A percentile compares a stretch with the other conserved stretches of the same genome.
phyloP scores from a whole-genome alignment of 2,113 vertebrate species.

The Carassius gibelio region DNA sequence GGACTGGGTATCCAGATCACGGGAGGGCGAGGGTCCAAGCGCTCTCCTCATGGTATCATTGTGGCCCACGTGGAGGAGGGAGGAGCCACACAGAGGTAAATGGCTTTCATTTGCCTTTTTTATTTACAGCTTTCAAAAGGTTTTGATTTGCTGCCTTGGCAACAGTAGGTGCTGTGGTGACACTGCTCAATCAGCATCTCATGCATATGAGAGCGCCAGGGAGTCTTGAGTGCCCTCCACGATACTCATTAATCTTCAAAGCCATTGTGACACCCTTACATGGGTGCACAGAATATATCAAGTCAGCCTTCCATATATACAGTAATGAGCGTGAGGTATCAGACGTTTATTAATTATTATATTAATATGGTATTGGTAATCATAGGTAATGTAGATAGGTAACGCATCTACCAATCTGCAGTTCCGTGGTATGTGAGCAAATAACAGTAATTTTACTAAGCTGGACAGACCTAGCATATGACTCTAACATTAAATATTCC shows the following conservation, averaged over 20 bases:
- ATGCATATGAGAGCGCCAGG: conserved; percentile 47
- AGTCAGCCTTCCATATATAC: not conserved
- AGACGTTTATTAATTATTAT: not conserved
- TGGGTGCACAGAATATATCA: not conserved
- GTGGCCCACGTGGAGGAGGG: conserved; percentile 90
- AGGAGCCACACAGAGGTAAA: conserved; percentile 90
- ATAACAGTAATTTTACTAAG: not conserved
- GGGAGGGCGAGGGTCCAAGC: conserved; percentile 91
- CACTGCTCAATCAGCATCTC: conserved; percentile 26
- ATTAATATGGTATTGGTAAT: not conserved
- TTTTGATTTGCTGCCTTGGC: conserved; percentile 30
- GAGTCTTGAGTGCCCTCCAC: conserved; percentile 39
- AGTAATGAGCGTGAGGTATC: not conserved
- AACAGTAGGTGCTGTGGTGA: conserved; percentile 14
- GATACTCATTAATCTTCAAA: conserved; percentile 54
- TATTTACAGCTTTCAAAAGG: not conserved
- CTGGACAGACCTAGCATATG: not conserved
- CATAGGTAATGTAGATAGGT: too few relatives aligned
- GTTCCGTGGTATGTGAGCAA: not conserved
- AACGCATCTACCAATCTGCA: not conserved
- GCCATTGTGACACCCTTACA: not conserved
- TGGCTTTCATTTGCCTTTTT: not conserved
- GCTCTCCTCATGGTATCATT: conserved; percentile 90
- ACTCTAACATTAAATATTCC: not conserved
- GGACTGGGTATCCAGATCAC: conserved; percentile 96